Evolutionary conservation across 1,140 invertebrate genomes (phyloP).

Genomic region (Drosophila nebulosa): DNA sequence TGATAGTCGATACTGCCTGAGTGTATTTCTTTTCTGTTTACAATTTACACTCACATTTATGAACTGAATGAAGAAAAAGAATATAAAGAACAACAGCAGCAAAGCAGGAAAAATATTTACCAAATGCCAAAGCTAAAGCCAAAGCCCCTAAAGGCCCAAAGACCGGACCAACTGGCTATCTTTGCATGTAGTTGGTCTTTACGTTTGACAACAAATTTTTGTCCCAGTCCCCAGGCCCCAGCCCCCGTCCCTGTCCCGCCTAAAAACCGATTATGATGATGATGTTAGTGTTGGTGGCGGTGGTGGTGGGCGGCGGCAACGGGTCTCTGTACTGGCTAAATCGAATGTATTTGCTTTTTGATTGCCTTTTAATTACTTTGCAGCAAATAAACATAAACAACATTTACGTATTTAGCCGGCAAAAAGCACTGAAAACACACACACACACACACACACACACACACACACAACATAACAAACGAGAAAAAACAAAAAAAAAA

Average conservation of each 20-base stretch:
- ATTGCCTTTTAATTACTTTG: slow-evolving; percentile 72
- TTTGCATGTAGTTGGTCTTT: neutral
- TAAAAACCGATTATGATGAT: too few relatives aligned
- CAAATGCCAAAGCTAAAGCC: neutral
- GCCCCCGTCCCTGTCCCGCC: too few relatives aligned
- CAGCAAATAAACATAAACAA: slow-evolving; percentile 68
- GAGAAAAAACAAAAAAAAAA: neutral
- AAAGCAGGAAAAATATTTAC: neutral
- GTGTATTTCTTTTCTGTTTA: neutral
- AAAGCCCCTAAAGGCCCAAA: neutral
- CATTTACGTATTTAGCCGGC: slow-evolving; percentile 29
- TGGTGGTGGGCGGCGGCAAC: neutral
- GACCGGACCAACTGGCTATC: neutral
- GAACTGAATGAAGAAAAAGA: neutral
- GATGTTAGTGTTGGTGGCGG: neutral
- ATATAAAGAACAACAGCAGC: neutral
- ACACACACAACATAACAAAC: too few relatives aligned
- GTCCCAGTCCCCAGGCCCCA: neutral
- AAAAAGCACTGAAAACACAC: slow-evolving; percentile 8
- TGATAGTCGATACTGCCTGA: too few relatives aligned
- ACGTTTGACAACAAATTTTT: neutral
- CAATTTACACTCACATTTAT: neutral
- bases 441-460: too few relatives aligned
- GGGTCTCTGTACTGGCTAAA: slow-evolving; percentile 9
- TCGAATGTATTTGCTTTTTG: slow-evolving; percentile 52